Conservation (phyloP, 1,140 invertebrate genomes). For the Rhagoletis zephyria region DNA sequence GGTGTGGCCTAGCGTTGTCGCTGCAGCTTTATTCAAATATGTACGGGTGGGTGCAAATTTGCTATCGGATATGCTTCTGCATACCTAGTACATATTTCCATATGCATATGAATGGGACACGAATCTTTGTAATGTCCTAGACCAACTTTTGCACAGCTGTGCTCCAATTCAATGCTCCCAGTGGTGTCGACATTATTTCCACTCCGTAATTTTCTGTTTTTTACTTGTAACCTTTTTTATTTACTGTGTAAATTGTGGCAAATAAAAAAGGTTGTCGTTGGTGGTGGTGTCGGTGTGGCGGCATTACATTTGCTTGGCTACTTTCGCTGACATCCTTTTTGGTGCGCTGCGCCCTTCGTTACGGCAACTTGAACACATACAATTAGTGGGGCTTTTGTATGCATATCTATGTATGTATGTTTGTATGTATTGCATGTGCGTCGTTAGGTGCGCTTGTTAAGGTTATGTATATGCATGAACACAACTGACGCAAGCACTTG, state of each 20-base stretch:
- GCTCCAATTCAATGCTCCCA: constrained; percentile 28
- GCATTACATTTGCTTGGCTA: constrained; percentile 41
- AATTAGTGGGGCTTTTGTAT: not conserved
- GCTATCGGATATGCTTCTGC: not conserved
- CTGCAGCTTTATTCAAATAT: not conserved
- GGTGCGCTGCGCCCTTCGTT: constrained; percentile 6
- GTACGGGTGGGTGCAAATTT: not conserved
- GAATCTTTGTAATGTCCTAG: constrained; percentile 64
- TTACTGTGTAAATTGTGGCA: constrained; percentile 39
- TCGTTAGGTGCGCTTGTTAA: not conserved
- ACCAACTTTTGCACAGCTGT: constrained; percentile 65
- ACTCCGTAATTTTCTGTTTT: not conserved
- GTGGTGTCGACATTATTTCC: not conserved
- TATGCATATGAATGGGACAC: not conserved
- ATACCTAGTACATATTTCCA: not conserved
- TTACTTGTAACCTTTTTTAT: constrained; percentile 5
- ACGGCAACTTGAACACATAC: constrained; percentile 6
- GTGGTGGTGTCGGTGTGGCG: not conserved
- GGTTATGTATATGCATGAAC: not conserved
- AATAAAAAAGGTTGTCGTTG: constrained; percentile 9
- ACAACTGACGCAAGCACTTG: not conserved
- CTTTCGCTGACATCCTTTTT: constrained; percentile 42
- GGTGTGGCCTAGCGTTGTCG: not conserved
- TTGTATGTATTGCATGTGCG: not conserved
- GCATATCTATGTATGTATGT: not conserved